phyloP scores from a whole-genome alignment of 2,797 vertebrate genomes.

The Gallinago nigripennis region DNA sequence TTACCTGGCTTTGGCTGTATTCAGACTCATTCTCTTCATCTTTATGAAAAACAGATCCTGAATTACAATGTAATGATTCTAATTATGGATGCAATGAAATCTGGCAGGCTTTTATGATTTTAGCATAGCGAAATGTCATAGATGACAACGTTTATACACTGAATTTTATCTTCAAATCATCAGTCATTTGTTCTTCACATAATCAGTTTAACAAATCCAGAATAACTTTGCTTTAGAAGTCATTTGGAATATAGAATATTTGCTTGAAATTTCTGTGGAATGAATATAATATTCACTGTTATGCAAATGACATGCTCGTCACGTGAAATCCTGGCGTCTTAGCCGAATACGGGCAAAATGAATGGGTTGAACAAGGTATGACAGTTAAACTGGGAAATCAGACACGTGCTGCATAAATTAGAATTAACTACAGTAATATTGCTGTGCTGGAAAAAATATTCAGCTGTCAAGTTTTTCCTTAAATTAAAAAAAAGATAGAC shows the following conservation, averaged over 20 bases:
- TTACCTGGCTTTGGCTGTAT: slow-evolving; percentile 26
- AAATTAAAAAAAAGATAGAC: neutral
- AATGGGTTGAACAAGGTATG: neutral
- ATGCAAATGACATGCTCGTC: slow-evolving; percentile 12
- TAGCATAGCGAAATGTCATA: slow-evolving; percentile 14
- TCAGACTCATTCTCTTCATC: slow-evolving; percentile 49
- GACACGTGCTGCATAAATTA: slow-evolving; percentile 16
- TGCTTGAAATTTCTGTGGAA: slow-evolving; percentile 34
- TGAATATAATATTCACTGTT: slow-evolving; percentile 24
- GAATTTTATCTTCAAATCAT: slow-evolving; percentile 64
- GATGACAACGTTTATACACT: slow-evolving; percentile 24
- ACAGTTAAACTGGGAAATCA: slow-evolving; percentile 20
- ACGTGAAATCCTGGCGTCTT: neutral
- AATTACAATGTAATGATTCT: slow-evolving; percentile 70
- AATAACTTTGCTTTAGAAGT: slow-evolving; percentile 28
- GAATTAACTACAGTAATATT: slow-evolving; percentile 10
- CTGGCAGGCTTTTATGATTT: slow-evolving; percentile 56
- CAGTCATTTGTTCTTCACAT: slow-evolving; percentile 37
- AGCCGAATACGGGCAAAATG: neutral
- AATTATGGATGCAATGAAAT: slow-evolving; percentile 63
- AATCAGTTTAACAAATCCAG: slow-evolving; percentile 39
- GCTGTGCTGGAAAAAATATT: neutral
- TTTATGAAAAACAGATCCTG: slow-evolving; percentile 61
- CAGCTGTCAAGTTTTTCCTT: neutral
- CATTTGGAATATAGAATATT: slow-evolving; percentile 19